phyloP scores from a whole-genome alignment of 2,888 invertebrate genomes.

The Elmis aenea region DNA sequence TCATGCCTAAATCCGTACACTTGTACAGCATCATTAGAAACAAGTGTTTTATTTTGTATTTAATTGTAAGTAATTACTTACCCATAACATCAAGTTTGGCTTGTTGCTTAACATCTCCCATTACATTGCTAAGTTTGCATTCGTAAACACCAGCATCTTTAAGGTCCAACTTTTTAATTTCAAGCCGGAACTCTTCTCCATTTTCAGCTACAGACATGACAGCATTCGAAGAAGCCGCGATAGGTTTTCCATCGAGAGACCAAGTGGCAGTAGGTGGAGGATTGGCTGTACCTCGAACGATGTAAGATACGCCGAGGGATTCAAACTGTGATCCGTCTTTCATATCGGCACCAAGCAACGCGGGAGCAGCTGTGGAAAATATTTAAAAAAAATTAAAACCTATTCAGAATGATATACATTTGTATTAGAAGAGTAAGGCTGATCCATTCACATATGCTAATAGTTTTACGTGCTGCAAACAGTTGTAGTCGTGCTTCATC shows the following conservation, averaged over 20 bases:
- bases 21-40: no score
- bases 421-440: no score
- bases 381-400: conserved; percentile 26
- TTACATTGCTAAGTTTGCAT: conserved; percentile 74
- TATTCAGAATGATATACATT: no score
- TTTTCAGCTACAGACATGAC: conserved; percentile 59
- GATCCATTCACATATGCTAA: no score
- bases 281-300: conserved; percentile 69
- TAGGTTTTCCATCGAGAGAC: conserved; percentile 70
- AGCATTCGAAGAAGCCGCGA: conserved; percentile 55
- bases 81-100: conserved; percentile 70
- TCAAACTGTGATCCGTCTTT: conserved; percentile 72
- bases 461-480: no score
- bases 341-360: conserved; percentile 66
- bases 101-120: conserved; percentile 71
- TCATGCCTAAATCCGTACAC: no score
- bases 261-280: conserved; percentile 76
- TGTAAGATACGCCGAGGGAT: conserved; percentile 75
- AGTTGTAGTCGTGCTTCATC: no score
- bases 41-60: no score
- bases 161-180: conserved; percentile 63
- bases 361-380: conserved; percentile 57
- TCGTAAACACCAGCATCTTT: conserved; percentile 79
- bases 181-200: conserved; percentile 68
- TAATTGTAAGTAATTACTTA: no score